Evolutionary conservation across 1,140 invertebrate genomes (phyloP), one percentile per base, ranked within the genome.

Genomic region (Alviniconcha marisindica): DNA sequence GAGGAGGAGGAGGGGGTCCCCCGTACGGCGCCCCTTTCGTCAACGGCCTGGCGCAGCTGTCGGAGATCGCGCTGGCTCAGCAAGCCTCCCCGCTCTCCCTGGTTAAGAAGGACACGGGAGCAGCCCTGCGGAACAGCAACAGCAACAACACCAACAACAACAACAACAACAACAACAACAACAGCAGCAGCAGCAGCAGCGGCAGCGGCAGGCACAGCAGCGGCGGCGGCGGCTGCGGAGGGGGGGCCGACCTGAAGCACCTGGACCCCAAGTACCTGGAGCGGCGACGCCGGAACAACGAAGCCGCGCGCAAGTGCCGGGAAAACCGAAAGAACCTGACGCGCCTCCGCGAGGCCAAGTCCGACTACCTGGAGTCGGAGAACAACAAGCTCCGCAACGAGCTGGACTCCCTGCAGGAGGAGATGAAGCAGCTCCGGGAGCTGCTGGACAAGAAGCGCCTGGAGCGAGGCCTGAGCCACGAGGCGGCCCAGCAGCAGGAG

Each of bases 371-470:
- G 94, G 96, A 92, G 94, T 88, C 95, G 94, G 93, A 95, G 94
- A 95, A 95, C 87, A 91, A 90, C 33, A 96, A 96, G 89, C 94
- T 99, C 0, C 96, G 97, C 89, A 96, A 95, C 0, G 96, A 98
- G 92, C 93, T 99, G 86, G 96, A 97, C 79, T 95, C 96, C 81
- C 94, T 99, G 5, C 97, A 97, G 15, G 96, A 96, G 0, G 98
- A 99, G 92, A 97, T 99, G 60, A 97, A 97, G n/a, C 96, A 95
- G 84, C 95, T 99, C 0, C 97, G 97, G 86, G 94, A 93, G 83
- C 92, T 95, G 80, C 87, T 95, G 56, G 91, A 92, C 63, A 90
- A 89, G 86, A 91, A 91, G 84, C 84, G 86, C 15, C 42, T 88
- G 77, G 87, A 88, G 76, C 84, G 88, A 77, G 84, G 83, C 0